A percentile compares a stretch with the other conserved stretches of the same genome.
phyloP scores from a whole-genome alignment of 2,888 invertebrate genomes.

The Nematopogon swammerdamellus region DNA sequence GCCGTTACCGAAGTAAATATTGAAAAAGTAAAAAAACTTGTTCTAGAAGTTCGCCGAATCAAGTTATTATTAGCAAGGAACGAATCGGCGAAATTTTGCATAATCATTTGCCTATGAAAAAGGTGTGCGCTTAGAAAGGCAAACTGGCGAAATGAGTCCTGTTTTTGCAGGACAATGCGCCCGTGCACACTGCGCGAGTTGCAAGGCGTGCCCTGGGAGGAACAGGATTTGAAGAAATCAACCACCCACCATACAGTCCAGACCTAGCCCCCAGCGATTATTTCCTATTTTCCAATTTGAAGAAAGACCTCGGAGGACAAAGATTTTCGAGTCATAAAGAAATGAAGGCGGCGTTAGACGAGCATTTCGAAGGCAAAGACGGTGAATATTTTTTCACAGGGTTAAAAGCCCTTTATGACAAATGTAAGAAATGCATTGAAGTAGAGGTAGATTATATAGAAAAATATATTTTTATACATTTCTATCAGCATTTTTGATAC shows the following conservation, averaged over 20 bases:
- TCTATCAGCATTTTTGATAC: too few relatives aligned
- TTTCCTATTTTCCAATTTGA: too few relatives aligned
- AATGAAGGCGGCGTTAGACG: too few relatives aligned
- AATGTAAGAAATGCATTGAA: too few relatives aligned
- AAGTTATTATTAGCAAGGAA: conserved; percentile 8
- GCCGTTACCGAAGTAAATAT: conserved; percentile 3
- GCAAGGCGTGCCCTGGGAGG: conserved; percentile 7
- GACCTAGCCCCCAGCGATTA: too few relatives aligned
- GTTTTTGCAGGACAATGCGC: conserved; percentile 9
- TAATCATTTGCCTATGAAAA: conserved; percentile 2
- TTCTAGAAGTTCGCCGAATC: conserved; percentile 6
- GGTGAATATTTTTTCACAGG: too few relatives aligned
- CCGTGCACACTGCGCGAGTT: conserved; percentile 8
- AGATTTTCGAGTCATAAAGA: too few relatives aligned
- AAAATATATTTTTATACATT: too few relatives aligned
- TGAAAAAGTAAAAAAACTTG: conserved; percentile 2
- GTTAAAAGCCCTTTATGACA: too few relatives aligned
- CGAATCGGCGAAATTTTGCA: conserved; percentile 6
- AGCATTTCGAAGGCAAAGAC: too few relatives aligned
- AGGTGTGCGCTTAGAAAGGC: conserved; percentile 3
- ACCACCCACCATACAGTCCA: conserved; percentile 8
- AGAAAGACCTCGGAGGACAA: too few relatives aligned
- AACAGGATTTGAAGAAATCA: conserved; percentile 9
- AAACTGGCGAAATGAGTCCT: conserved; percentile 6
- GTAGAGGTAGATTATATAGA: too few relatives aligned